Conservation (phyloP, 2,888 invertebrate genomes). For the Lymantria dispar region DNA sequence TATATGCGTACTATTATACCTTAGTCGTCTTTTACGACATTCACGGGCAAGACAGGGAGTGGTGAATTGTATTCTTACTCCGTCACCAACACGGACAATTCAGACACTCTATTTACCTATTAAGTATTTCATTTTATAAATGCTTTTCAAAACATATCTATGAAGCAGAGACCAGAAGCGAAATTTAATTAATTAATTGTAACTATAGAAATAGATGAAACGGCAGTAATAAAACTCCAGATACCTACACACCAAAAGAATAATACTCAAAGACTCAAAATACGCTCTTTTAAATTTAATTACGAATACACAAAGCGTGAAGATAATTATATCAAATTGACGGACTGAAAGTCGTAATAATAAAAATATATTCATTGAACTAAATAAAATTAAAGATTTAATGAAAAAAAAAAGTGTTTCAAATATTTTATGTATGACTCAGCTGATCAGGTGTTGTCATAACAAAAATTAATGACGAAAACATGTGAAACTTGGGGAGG, state of each 20-base stretch:
- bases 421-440: constrained; percentile 33
- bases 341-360: background rate
- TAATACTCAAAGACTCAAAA: background rate
- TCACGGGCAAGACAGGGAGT: no score
- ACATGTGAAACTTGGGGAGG: constrained; percentile 55
- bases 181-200: no score
- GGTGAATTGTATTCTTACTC: no score
- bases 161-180: background rate
- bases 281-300: constrained; percentile 16
- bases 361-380: background rate
- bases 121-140: no score
- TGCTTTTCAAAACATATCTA: no score
- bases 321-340: constrained; percentile 28
- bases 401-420: constrained; percentile 15
- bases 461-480: constrained; percentile 57
- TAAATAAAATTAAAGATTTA: background rate
- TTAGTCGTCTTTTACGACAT: no score
- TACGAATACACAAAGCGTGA: constrained; percentile 25
- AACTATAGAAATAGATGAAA: no score
- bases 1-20: no score
- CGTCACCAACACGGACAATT: no score
- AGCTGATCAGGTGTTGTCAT: constrained; percentile 65
- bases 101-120: no score
- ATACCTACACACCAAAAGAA: no score
- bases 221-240: no score